phyloP scores from a whole-genome alignment of 2,113 vertebrate species.

The Hemiprocne comata region DNA sequence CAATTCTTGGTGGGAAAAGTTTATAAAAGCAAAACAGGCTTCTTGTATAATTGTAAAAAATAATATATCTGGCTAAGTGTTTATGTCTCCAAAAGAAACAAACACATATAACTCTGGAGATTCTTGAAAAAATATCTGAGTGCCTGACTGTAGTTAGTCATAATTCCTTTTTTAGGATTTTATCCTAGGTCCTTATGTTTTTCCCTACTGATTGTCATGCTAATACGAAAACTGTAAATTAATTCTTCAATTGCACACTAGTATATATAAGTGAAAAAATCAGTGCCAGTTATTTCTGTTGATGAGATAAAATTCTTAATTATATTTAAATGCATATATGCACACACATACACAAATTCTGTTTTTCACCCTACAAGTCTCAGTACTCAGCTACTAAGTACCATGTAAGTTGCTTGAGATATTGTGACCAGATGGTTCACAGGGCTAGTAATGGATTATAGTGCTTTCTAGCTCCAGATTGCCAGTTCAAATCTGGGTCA shows the following conservation, averaged over 20 bases:
- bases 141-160: background rate
- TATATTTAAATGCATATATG: background rate
- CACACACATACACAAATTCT: background rate
- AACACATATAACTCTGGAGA: background rate
- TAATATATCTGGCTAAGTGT: background rate
- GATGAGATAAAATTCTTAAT: background rate
- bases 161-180: background rate
- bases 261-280: background rate
- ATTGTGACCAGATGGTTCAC: slow-evolving; percentile 58
- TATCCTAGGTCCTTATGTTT: background rate
- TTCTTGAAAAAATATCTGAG: background rate
- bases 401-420: slow-evolving; percentile 21
- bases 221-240: background rate
- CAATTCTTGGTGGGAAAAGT: background rate
- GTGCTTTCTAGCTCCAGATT: slow-evolving; percentile 57
- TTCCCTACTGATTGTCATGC: background rate
- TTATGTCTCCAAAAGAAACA: background rate
- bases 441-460: slow-evolving; percentile 39
- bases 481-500: slow-evolving; percentile 71
- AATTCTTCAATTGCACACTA: background rate
- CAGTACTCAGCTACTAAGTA: slow-evolving; percentile 1
- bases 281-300: background rate
- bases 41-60: background rate
- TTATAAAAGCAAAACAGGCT: background rate
- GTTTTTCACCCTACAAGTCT: background rate